These are phyloP conservation scores for Slavum lentiscoides DNA, from an alignment of 2,888 invertebrate species.

Conservation along the genomic window DNA sequence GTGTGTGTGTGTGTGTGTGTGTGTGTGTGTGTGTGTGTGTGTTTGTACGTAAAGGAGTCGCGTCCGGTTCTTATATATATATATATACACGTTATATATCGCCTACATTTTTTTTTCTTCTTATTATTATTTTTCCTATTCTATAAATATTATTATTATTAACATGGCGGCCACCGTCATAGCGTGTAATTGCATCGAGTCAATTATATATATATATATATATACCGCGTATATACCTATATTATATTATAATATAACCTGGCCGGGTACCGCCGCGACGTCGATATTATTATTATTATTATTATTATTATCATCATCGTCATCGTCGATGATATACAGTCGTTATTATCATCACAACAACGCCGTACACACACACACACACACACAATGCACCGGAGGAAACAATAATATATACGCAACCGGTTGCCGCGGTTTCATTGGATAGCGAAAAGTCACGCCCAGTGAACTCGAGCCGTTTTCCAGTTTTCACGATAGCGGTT, in stretches of 20 bases:
- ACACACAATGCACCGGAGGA: conserved; percentile 43
- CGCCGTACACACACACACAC: conserved; percentile 2
- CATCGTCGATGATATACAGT: conserved; percentile 6
- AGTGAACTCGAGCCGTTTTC: conserved; percentile 44
- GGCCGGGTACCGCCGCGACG: conserved; percentile 39
- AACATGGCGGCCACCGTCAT: conserved; percentile 37
- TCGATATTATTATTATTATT: conserved; percentile 51
- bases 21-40: too few relatives aligned
- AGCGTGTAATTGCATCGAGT: conserved; percentile 41
- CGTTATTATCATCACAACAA: conserved; percentile 7
- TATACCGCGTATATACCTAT: background rate
- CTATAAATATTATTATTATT: conserved; percentile 45
- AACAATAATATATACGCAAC: conserved; percentile 27
- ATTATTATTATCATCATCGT: conserved; percentile 27
- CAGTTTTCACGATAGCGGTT: conserved; percentile 34
- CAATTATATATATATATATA: conserved; percentile 33
- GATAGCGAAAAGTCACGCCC: conserved; percentile 42
- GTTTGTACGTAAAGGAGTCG: background rate
- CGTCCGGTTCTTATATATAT: background rate
- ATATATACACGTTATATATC: background rate
- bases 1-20: background rate
- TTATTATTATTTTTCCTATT: conserved; percentile 36
- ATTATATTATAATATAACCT: too few relatives aligned
- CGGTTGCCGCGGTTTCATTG: conserved; percentile 48
- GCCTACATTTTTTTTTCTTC: conserved; percentile 27